A percentile compares a stretch with the other conserved stretches of the same genome.
Conservation (phyloP, 2,797 vertebrate genomes). For the Galagoides demidoff region DNA sequence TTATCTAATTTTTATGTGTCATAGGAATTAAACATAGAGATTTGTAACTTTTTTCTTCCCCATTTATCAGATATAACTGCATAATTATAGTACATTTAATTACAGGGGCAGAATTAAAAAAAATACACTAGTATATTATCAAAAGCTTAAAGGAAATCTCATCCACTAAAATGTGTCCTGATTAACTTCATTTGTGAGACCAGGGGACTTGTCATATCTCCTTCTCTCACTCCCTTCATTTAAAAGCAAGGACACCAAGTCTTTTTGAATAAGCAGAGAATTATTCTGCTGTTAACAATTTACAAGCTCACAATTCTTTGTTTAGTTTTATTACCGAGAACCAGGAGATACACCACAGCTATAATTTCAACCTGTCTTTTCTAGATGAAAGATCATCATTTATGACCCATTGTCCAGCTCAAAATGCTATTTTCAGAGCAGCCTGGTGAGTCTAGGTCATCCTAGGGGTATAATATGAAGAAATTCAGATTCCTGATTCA, state of each 20-base stretch:
- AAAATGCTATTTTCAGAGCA: conserved; percentile 24
- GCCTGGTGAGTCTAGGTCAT: neutral
- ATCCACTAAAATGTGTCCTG: neutral
- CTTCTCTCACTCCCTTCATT: neutral
- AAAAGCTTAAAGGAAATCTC: conserved; percentile 6
- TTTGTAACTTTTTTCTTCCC: neutral
- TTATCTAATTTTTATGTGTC: neutral
- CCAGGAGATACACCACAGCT: neutral
- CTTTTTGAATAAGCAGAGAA: conserved; percentile 5
- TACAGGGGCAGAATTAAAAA: neutral
- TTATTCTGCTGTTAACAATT: neutral
- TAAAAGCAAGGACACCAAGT: neutral
- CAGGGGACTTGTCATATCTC: neutral
- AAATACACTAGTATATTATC: conserved; percentile 5
- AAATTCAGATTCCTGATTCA: neutral
- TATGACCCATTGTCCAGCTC: neutral
- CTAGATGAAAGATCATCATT: neutral
- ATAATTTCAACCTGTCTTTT: neutral
- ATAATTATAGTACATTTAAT: neutral
- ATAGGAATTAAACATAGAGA: neutral
- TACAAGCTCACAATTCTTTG: neutral
- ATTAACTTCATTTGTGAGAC: conserved; percentile 6
- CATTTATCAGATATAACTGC: conserved; percentile 13
- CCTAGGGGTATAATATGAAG: neutral
- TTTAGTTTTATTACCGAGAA: neutral